These are phyloP conservation scores for Papilio elwesi DNA, from an alignment of 2,888 invertebrate genomes.

Conservation along the genomic window DNA sequence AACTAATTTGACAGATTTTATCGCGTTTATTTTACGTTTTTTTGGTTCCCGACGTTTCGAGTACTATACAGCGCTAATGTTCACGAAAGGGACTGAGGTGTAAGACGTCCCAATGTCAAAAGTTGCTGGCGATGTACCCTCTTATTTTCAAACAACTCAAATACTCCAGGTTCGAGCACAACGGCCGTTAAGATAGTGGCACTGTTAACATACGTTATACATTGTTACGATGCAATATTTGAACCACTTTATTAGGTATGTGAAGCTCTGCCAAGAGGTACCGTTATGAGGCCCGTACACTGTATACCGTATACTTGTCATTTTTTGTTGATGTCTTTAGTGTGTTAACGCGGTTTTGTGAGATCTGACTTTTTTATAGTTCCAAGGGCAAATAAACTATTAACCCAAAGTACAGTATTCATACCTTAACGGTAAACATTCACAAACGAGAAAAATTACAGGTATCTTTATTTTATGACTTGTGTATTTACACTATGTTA, in stretches of 20 bases:
- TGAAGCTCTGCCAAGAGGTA: not conserved
- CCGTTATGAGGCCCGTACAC: slow-evolving; percentile 7
- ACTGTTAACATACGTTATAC: not conserved
- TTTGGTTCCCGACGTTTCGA: too few relatives aligned
- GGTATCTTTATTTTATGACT: too few relatives aligned
- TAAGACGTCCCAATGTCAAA: too few relatives aligned
- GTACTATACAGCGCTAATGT: too few relatives aligned
- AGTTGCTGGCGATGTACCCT: too few relatives aligned
- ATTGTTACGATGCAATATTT: not conserved
- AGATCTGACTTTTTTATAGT: not conserved
- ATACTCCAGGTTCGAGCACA: not conserved
- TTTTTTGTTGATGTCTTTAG: not conserved
- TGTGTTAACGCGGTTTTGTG: not conserved
- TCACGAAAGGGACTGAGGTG: too few relatives aligned
- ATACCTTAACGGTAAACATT: too few relatives aligned
- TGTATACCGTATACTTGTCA: not conserved
- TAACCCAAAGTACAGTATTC: not conserved
- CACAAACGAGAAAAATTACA: too few relatives aligned
- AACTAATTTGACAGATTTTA: too few relatives aligned
- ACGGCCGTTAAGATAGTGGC: not conserved
- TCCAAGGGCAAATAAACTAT: not conserved
- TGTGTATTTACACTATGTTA: too few relatives aligned
- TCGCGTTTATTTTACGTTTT: too few relatives aligned
- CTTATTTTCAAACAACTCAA: too few relatives aligned
- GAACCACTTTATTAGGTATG: slow-evolving; percentile 5